phyloP scores from a whole-genome alignment of 2,797 vertebrate species.

The Xenops minutus region DNA sequence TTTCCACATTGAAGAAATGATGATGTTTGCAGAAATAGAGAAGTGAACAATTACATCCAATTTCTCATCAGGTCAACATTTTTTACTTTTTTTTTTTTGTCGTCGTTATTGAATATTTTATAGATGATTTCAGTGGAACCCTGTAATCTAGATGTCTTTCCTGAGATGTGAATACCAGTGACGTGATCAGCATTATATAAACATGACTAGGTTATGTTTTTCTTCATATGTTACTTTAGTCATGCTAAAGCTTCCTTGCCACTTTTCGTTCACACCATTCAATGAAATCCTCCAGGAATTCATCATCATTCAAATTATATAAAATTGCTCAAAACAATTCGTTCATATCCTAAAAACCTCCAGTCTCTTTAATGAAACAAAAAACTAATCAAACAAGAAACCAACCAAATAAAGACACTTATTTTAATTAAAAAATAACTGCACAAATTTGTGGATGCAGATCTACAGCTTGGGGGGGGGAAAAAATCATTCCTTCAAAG shows the following conservation, averaged over 20 bases:
- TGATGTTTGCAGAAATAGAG: not conserved
- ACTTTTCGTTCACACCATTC: not conserved
- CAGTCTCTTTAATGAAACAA: not conserved
- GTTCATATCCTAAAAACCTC: not conserved
- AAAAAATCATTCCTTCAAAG: not conserved
- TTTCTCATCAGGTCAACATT: rapidly evolving
- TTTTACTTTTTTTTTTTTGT: not conserved
- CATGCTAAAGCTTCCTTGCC: not conserved
- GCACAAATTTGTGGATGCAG: not conserved
- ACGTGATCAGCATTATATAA: not conserved
- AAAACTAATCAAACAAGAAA: not conserved
- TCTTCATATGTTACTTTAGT: not conserved
- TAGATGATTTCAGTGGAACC: not conserved
- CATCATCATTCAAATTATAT: not conserved
- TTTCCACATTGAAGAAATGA: not conserved
- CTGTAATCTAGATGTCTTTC: not conserved
- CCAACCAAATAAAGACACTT: not conserved
- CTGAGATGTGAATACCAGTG: not conserved
- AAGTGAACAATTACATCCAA: not conserved
- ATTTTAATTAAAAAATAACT: not conserved
- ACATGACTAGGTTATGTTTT: not conserved
- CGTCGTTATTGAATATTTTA: not conserved
- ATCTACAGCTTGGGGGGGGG: not conserved
- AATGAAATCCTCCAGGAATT: not conserved
- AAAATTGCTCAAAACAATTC: not conserved